These are phyloP conservation scores for Cervus canadensis DNA, from an alignment of 2,113 vertebrate genomes.

Conservation along the genomic window DNA sequence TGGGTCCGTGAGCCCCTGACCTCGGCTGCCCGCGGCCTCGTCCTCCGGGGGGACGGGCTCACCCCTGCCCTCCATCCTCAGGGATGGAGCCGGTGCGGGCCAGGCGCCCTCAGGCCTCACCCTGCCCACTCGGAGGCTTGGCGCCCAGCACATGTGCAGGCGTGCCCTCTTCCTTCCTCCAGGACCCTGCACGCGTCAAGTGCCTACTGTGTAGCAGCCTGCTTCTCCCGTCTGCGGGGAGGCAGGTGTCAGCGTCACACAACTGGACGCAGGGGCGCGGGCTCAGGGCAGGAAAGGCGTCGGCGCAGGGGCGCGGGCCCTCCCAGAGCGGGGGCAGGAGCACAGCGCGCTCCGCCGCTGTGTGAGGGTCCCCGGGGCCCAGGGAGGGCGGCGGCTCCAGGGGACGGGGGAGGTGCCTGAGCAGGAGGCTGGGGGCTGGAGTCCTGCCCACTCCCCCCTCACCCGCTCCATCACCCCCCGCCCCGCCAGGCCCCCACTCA, in stretches of 20 bases:
- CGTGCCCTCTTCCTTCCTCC: too few species aligned
- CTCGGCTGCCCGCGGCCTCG: neutral
- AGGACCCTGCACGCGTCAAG: fast-evolving
- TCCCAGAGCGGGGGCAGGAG: neutral
- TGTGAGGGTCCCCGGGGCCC: fast-evolving
- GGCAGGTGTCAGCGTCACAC: fast-evolving
- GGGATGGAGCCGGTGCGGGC: neutral
- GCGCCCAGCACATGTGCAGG: fast-evolving
- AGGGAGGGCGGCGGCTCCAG: too few species aligned
- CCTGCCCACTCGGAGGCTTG: neutral
- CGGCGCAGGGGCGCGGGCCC: too few species aligned
- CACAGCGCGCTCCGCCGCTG: fast-evolving
- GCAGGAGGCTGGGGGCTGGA: too few species aligned
- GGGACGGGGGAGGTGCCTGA: too few species aligned
- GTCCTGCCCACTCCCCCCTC: too few species aligned
- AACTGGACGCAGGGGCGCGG: fast-evolving
- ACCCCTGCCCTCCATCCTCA: fast-evolving
- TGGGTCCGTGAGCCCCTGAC: neutral
- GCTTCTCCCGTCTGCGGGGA: fast-evolving
- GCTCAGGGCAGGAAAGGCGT: too few species aligned
- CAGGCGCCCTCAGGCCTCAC: too few species aligned
- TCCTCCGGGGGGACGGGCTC: neutral
- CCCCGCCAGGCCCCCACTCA: conserved; percentile 51
- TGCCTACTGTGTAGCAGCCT: neutral
- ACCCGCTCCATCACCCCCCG: neutral